Percentiles rank a stretch among this genome's conserved stretches.
Conservation (phyloP, 2,113 vertebrate species). For the Podocnemis expansa region DNA sequence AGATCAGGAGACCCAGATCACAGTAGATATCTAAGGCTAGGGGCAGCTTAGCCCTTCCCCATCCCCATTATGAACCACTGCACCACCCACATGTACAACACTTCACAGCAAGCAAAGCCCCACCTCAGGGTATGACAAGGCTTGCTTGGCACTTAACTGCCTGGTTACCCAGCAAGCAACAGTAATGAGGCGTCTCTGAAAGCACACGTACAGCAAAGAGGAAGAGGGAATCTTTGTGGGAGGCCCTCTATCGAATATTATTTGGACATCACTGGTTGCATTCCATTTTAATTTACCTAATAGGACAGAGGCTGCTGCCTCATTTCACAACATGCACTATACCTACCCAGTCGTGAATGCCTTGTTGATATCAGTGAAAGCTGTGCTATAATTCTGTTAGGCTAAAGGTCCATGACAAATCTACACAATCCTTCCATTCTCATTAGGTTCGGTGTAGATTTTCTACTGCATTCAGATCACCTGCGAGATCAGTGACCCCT, state of each 20-base stretch:
- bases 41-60: neutral
- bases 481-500: neutral
- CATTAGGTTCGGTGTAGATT: neutral
- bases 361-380: neutral
- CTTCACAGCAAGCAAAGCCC: neutral
- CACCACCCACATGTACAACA: neutral
- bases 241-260: neutral
- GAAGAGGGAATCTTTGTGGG: neutral
- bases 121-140: neutral
- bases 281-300: neutral
- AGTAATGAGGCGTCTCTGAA: neutral
- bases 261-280: neutral
- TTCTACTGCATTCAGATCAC: neutral
- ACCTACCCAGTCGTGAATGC: neutral
- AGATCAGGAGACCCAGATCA: no score
- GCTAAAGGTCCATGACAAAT: neutral
- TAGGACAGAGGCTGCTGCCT: neutral
- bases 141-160: neutral
- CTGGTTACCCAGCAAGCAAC: neutral
- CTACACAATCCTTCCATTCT: neutral
- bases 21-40: neutral
- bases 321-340: neutral
- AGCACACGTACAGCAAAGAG: neutral
- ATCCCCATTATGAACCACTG: neutral
- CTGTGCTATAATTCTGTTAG: neutral